Evolutionary conservation across 2,888 invertebrate species (phyloP), one percentile per base, ranked within the genome.

Genomic region (Platycnemis pennipes): DNA sequence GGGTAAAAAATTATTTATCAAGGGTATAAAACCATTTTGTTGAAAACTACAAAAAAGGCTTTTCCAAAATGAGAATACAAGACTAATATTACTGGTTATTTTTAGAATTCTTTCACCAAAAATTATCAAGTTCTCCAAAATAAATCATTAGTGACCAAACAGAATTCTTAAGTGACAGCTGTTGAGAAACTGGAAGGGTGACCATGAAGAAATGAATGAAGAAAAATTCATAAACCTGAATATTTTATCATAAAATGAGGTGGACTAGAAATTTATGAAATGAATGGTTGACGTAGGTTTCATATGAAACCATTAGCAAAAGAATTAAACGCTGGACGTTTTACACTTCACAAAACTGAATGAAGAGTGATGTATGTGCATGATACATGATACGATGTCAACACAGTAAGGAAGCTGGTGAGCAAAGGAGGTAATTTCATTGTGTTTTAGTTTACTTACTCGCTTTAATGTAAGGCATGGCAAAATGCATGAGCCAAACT

Each of bases 401-500:
- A 63, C 63, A 91, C 77, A 77, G 77, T 77, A 77, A 77, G 44
- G 63, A 91, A 91, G 91, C 91, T 63, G 56, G 91, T 45, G 63
- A 46, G 87, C 44, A 53, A 69, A 91, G 44, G 56, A 63, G 91
- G 63, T 63, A 63, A 91, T 91, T 56, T 91, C 63, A 63, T 69
- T 56, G 63, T 63, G 87, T 46, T 91, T 42, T 91, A 63, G 91
- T n/a, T 91, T 7, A 63, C 63, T 69, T 91, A 63, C 19, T 91
- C 42, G 69, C 91, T 63, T 91, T 69, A 56, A 63, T 91, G 89
- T 77, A 91, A 91, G 56, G 91, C 91, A 63, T 91, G 44, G 91
- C 91, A 69, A 91, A 87, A 91, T 63, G 91, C 69, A 91, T 22
- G 91, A 91, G 91, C 91, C 91, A 69, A 63, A 91, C 91, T 91